phyloP scores from a whole-genome alignment of 2,888 invertebrate genomes.

The Oxytorus armatus region DNA sequence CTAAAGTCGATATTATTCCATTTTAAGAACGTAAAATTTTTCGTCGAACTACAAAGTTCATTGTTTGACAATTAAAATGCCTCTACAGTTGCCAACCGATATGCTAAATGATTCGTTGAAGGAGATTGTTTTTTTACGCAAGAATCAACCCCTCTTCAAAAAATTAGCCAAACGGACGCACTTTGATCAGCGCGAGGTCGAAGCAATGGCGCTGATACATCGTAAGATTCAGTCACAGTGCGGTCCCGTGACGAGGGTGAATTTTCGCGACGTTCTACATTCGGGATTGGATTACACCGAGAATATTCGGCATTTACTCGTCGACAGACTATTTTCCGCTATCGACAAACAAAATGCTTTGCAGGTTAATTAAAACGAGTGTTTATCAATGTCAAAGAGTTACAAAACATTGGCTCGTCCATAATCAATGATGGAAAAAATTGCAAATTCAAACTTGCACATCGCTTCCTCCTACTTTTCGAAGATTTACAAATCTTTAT shows the following conservation, averaged over 20 bases:
- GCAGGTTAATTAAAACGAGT: slow-evolving; percentile 67
- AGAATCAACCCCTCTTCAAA: slow-evolving; percentile 74
- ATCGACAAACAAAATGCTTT: slow-evolving; percentile 73
- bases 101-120: slow-evolving; percentile 73
- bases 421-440: too few relatives aligned
- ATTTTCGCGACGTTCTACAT: slow-evolving; percentile 80
- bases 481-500: too few relatives aligned
- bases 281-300: slow-evolving; percentile 80
- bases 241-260: slow-evolving; percentile 75
- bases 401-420: too few relatives aligned
- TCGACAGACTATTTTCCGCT: slow-evolving; percentile 78
- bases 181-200: slow-evolving; percentile 77
- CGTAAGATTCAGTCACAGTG: slow-evolving; percentile 74
- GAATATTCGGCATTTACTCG: slow-evolving; percentile 79
- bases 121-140: slow-evolving; percentile 78
- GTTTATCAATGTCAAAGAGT: background rate
- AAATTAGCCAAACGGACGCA: slow-evolving; percentile 74
- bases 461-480: too few relatives aligned
- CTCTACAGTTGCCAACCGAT: slow-evolving; percentile 75
- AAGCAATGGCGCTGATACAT: slow-evolving; percentile 80
- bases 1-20: background rate
- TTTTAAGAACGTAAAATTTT: slow-evolving; percentile 33
- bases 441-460: too few relatives aligned
- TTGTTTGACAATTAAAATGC: slow-evolving; percentile 74
- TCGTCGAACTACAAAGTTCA: background rate